These are phyloP conservation scores for Turritopsis dohrnii DNA, from an alignment of 30 jellyfish, hydroid and myxozoan species.

Conservation along the genomic window DNA sequence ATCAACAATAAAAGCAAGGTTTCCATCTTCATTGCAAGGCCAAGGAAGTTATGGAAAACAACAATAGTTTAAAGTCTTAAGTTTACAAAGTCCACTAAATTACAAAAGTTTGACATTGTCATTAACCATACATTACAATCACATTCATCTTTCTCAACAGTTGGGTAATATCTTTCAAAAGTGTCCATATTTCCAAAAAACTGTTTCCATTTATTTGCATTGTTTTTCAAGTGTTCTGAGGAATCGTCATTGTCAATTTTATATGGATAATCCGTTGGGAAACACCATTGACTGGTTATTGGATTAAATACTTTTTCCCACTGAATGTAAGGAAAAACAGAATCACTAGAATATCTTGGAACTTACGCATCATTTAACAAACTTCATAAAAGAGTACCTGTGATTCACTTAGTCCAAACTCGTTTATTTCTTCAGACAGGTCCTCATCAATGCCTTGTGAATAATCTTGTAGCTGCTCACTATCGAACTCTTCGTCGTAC, in stretches of 20 bases:
- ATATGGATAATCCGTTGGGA: background rate
- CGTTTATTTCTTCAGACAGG: background rate
- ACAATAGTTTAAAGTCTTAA: no score
- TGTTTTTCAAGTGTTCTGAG: background rate
- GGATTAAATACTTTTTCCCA: conserved; percentile 6
- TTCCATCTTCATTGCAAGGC: background rate
- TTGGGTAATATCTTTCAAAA: conserved; percentile 1
- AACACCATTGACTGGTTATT: background rate
- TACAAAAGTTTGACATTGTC: no score
- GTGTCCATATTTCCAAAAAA: background rate
- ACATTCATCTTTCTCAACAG: background rate
- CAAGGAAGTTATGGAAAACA: background rate
- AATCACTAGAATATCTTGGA: background rate
- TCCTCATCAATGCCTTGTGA: background rate
- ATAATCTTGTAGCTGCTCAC: background rate
- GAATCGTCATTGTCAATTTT: background rate
- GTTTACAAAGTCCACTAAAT: background rate
- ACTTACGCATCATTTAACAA: background rate
- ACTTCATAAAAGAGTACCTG: background rate
- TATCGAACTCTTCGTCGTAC: background rate
- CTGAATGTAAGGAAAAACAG: background rate
- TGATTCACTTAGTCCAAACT: background rate
- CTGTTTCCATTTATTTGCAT: background rate
- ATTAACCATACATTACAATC: no score
- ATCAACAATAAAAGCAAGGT: background rate